Evolutionary conservation across 2,797 vertebrate genomes (phyloP).

Genomic region (Melopsittacus undulatus): DNA sequence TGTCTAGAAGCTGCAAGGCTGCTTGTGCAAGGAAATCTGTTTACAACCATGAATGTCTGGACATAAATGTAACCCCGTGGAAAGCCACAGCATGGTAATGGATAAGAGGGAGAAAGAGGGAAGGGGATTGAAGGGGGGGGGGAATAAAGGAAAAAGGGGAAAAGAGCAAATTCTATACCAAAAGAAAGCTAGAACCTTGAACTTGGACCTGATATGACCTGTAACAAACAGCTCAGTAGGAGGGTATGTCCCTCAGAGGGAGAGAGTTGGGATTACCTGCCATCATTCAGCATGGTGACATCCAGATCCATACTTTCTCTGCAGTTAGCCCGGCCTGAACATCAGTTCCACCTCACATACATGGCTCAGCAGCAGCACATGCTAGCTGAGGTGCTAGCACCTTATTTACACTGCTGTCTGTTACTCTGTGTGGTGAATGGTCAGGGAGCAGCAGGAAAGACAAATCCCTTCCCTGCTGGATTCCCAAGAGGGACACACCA

Average conservation of each 20-base stretch:
- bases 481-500: fast-evolving
- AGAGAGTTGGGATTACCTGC: neutral
- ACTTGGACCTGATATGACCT: neutral
- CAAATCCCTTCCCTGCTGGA: neutral
- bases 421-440: neutral
- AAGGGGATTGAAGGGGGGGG: too few relatives aligned
- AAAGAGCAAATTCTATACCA: neutral
- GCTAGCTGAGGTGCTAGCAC: neutral
- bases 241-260: neutral
- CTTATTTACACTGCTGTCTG: neutral
- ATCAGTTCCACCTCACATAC: neutral
- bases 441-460: neutral
- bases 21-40: neutral
- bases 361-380: neutral
- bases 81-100: neutral
- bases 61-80: neutral
- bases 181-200: neutral
- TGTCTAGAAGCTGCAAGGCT: neutral
- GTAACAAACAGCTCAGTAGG: neutral
- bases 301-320: neutral
- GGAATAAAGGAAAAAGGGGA: neutral
- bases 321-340: neutral
- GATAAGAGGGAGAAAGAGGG: neutral
- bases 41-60: neutral
- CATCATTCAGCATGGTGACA: neutral